A percentile compares a stretch with the other conserved stretches of the same genome.
Conservation (phyloP, 2,797 vertebrate species). For the Arrhamphus sclerolepis region DNA sequence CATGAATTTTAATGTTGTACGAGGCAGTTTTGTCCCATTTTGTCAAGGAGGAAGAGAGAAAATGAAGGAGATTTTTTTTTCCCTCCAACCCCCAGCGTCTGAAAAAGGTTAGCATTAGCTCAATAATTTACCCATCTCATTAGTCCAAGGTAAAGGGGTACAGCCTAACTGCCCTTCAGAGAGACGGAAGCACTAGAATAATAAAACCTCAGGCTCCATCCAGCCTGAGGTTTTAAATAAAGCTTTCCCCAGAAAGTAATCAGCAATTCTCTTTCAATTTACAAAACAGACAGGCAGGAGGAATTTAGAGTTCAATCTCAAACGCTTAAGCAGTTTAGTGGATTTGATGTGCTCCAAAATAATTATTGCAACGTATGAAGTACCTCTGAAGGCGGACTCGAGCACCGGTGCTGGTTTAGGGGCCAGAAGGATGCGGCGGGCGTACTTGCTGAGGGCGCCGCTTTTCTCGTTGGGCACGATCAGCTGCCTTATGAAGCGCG, state of each 20-base stretch:
- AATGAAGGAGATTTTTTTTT: constrained; percentile 56
- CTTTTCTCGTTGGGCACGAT: constrained; percentile 96
- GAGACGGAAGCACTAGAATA: constrained; percentile 61
- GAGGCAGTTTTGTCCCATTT: constrained; percentile 41
- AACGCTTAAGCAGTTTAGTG: constrained; percentile 1
- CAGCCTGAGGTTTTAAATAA: constrained; percentile 34
- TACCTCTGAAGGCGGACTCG: constrained; percentile 97
- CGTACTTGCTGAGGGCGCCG: constrained; percentile 95
- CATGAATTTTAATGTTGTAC: constrained; percentile 89
- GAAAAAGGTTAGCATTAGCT: constrained; percentile 74
- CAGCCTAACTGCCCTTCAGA: constrained; percentile 75
- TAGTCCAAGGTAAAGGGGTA: constrained; percentile 65
- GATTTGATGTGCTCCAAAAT: constrained; percentile 16
- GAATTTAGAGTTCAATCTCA: constrained; percentile 13
- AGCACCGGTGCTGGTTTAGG: constrained; percentile 94
- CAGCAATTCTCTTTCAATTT: constrained; percentile 16
- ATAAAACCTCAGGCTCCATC: constrained; percentile 54
- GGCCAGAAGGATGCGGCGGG: constrained; percentile 94
- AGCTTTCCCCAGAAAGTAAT: constrained; percentile 22
- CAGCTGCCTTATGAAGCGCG: constrained; percentile 97
- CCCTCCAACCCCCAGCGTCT: constrained; percentile 45
- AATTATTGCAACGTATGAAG: constrained; percentile 1
- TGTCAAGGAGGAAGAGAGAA: constrained; percentile 32
- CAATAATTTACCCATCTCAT: constrained; percentile 78
- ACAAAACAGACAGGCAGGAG: constrained; percentile 5